Evolutionary conservation across 2,888 invertebrate genomes (phyloP), one percentile per base, ranked within the genome.

Genomic region (Tachystola acroxantha): DNA sequence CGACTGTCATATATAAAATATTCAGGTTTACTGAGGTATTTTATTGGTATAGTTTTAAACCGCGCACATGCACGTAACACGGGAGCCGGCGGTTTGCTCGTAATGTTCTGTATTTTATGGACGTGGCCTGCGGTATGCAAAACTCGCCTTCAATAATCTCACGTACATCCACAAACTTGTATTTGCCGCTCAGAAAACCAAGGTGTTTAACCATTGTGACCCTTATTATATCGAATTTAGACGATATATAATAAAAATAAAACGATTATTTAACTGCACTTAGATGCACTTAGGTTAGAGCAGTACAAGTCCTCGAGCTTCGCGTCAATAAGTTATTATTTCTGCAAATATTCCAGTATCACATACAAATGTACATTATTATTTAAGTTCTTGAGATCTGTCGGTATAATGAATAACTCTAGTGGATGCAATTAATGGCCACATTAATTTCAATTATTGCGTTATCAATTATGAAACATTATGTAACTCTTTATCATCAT

Each of bases 31-130:
- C 9, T 34, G 36, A 3, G 6, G 9, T 59, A 64, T 65, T 16
- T 64, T 64, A 66, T 69, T 65, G 64, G 63, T 66, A 63, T 68
- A 64, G 54, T 68, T 70, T 66, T 66, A 68, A 62, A 69, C 32
- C 37, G 54, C 50, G 60, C 61, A 61, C 65, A 68, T 67, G 46
- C 68, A 79, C 80, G 80, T 81, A 81, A 80, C 69, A 65, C 82
- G 61, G 82, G 64, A 81, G 82, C 74, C 55, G 52, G 53, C 60
- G 63, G 62, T 53, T 60, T 42, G 66, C 65, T 76, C 78, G 65
- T 81, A 75, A 81, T 74, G 74, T 77, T 68, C 74, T 74, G 72
- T 75, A 76, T 74, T 81, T 81, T 80, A 80, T 73, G 64, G 60
- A 64, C 67, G 61, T 67, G 77, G 76, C 75, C 73, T 67, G 77